These are phyloP conservation scores for Sphaeridia pumilis DNA, from an alignment of 2,888 invertebrate genomes.

Conservation along the genomic window DNA sequence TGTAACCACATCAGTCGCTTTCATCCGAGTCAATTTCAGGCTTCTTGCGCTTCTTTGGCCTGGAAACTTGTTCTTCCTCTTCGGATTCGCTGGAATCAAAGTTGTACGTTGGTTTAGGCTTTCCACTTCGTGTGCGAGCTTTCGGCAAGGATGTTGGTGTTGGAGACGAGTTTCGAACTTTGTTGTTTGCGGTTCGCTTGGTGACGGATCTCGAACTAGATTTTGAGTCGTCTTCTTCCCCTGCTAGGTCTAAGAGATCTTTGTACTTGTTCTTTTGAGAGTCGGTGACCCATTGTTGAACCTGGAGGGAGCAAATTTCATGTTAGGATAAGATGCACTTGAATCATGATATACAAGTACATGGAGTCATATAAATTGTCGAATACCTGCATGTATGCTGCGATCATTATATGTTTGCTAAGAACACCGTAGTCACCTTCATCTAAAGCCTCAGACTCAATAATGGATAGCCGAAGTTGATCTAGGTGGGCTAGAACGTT, in stretches of 20 bases:
- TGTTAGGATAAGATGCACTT: background rate
- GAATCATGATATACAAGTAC: background rate
- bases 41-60: slow-evolving; percentile 59
- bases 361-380: background rate
- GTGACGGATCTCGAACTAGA: slow-evolving; percentile 38
- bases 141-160: slow-evolving; percentile 14
- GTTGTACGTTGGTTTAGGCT: slow-evolving; percentile 32
- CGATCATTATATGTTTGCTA: slow-evolving; percentile 80
- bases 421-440: slow-evolving; percentile 49
- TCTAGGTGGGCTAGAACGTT: slow-evolving; percentile 79
- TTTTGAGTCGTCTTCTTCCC: slow-evolving; percentile 51
- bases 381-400: slow-evolving; percentile 61
- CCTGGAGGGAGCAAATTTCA: slow-evolving; percentile 14
- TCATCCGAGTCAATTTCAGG: too few species aligned
- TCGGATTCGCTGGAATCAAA: slow-evolving; percentile 35
- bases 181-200: slow-evolving; percentile 17
- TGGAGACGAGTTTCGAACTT: slow-evolving; percentile 16
- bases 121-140: slow-evolving; percentile 28
- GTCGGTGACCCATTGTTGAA: slow-evolving; percentile 49
- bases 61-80: slow-evolving; percentile 74
- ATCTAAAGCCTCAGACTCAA: slow-evolving; percentile 31
- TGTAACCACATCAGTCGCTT: too few species aligned
- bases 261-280: slow-evolving; percentile 80
- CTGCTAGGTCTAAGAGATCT: slow-evolving; percentile 77
- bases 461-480: slow-evolving; percentile 65